A percentile compares a stretch with the other conserved stretches of the same genome.
Evolutionary conservation across 2,797 vertebrate species (phyloP).

Genomic region (Avahi laniger): DNA sequence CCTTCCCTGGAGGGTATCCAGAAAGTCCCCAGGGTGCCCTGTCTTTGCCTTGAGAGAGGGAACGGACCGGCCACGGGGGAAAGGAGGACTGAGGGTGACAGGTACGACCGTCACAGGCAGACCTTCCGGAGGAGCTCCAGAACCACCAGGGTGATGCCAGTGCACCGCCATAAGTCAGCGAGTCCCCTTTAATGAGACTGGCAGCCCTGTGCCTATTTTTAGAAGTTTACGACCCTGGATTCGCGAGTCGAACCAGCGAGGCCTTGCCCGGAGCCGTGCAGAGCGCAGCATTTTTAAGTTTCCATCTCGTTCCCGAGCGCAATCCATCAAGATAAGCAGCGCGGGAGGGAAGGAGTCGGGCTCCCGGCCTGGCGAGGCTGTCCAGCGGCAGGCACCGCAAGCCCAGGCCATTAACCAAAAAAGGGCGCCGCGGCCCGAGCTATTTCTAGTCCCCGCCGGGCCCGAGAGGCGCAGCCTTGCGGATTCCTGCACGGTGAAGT

Average conservation of each 20-base stretch:
- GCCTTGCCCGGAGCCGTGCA: slow-evolving; percentile 21
- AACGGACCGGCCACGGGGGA: too few relatives aligned
- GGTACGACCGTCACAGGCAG: fast-evolving
- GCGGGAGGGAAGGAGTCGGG: slow-evolving; percentile 13
- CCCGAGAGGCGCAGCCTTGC: background rate
- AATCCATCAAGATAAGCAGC: slow-evolving; percentile 72
- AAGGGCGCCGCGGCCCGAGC: slow-evolving; percentile 11
- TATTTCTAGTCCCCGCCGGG: background rate
- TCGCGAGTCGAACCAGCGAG: slow-evolving; percentile 22
- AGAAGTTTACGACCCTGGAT: slow-evolving; percentile 73
- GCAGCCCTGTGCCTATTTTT: slow-evolving; percentile 72
- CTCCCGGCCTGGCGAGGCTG: background rate
- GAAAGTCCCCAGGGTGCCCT: background rate
- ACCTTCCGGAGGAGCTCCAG: slow-evolving; percentile 16
- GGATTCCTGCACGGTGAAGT: fast-evolving
- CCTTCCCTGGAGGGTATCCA: background rate
- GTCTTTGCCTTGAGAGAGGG: background rate
- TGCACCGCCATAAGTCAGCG: slow-evolving; percentile 13
- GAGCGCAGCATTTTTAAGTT: slow-evolving; percentile 30
- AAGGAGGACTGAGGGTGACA: background rate
- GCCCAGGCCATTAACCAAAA: slow-evolving; percentile 62
- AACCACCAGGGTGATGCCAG: background rate
- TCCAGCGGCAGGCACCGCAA: background rate
- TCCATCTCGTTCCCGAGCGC: slow-evolving; percentile 8
- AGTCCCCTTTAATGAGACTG: slow-evolving; percentile 40